Percentiles rank a stretch among this genome's conserved stretches.
phyloP scores from a whole-genome alignment of 2,888 invertebrate genomes.

The Drosophila merina region DNA sequence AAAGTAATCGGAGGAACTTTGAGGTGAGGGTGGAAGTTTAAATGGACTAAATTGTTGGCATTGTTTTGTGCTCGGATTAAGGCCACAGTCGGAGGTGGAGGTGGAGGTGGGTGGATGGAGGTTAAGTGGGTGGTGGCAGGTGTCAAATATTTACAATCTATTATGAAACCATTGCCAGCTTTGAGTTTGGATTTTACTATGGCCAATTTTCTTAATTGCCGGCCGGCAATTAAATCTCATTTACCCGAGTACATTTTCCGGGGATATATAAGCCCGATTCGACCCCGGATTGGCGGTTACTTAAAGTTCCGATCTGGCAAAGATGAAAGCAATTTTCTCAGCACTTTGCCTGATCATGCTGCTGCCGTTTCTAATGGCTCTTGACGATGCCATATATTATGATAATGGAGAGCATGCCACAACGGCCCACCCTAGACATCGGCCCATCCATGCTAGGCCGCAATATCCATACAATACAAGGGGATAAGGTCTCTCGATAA shows the following conservation, averaged over 20 bases:
- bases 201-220: slow-evolving; percentile 71
- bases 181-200: slow-evolving; percentile 26
- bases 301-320: slow-evolving; percentile 1
- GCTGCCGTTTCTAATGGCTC: slow-evolving; percentile 21
- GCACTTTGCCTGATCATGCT: slow-evolving; percentile 24
- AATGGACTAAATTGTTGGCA: slow-evolving; percentile 61
- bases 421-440: not conserved
- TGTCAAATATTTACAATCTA: slow-evolving; percentile 77
- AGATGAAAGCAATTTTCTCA: slow-evolving; percentile 33
- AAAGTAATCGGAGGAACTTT: slow-evolving; percentile 75
- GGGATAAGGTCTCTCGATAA: not conserved
- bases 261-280: slow-evolving; percentile 34
- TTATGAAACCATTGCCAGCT: slow-evolving; percentile 62
- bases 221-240: slow-evolving; percentile 34
- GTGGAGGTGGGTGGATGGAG: slow-evolving; percentile 33
- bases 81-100: slow-evolving; percentile 61
- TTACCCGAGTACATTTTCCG: not conserved
- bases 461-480: not conserved
- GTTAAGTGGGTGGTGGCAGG: slow-evolving; percentile 37
- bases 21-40: slow-evolving; percentile 17
- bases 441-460: not conserved
- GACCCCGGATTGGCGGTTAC: slow-evolving; percentile 26
- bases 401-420: too few relatives aligned
- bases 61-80: slow-evolving; percentile 64
- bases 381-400: too few relatives aligned